Evolutionary conservation across 2,113 vertebrate species (phyloP), one percentile per base, ranked within the genome.

Genomic region (Xiphophorus hellerii): DNA sequence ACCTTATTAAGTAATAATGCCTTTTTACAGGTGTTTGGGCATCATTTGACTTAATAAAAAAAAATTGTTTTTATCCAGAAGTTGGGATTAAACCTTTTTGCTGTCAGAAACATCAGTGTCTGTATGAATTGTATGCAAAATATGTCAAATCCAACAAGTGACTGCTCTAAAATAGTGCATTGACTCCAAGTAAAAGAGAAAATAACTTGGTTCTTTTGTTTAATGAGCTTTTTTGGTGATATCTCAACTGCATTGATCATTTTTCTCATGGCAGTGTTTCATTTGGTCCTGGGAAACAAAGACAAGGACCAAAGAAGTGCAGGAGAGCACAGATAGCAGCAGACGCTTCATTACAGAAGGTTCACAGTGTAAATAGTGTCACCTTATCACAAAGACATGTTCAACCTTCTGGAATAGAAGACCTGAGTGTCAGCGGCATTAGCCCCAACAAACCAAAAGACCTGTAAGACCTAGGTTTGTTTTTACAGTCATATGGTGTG

Each of bases 331-430:
- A 42, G 37, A 51, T 71, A 54, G 61, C 12, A 28, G 31, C 31
- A 80, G 69, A 39, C 29, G 62, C 65, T 87, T 33, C 81, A 76
- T 89, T 79, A 84, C 39, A 29, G 65, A 29, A 42, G 29, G 48
- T 66, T 30, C 39, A 58, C 71, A 63, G 73, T 78, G 74, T 28
- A 65, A 69, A 66, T 83, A 70, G 51, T 77, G 80, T 84, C 78
- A 74, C 66, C 58, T 76, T 63, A 33, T 72, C 29, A 58, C 5
- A 1, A 72, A 69, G 72, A 64, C 80, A 54, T 6, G 39, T 64
- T 90, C 80, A 69, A 17, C 85, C 82, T 73, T 13, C 65, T 72
- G 71, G 22, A 83, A 76, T 77, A 73, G 70, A 86, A 86, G 81
- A 62, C 7, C 35, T 4, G 27, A 42, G 73, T 84, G 69, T 77